Base-by-base conservation (phyloP, 2,888 invertebrate species). In the Acronicta leporina region DNA sequence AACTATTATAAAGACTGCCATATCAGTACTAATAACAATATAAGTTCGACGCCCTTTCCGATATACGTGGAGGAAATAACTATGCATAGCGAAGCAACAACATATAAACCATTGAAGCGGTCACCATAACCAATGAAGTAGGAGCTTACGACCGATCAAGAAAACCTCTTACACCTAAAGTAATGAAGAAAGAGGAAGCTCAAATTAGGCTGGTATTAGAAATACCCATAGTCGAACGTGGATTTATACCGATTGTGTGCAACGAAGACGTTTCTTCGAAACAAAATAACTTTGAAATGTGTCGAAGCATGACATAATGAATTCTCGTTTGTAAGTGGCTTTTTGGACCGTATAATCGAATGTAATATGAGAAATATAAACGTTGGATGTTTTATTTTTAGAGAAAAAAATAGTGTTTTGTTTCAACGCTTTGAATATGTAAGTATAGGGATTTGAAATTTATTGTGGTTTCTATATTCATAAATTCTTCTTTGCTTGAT, bases 101-200 rank as follows among this genome's bases (percentile, higher is more conserved):
- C 87, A 89, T 89, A 89, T 87, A 87, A 87, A 79, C 87, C 83
- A 89, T 87, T 67, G 77, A 74, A 68, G 70, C 85, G 86, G 81
- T 80, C 81, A 82, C 82, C 68, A 77, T 81, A 77, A 79, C 91
- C 87, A 89, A 71, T 65, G 42, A 61, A 77, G 61, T 67, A 67
- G 66, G 88, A 87, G 66, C 88, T 79, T 66, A 80, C 59, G 77
- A 73, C 69, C 63, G 70, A 77, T 73, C 75, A 71, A 77, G 80
- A 70, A 76, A 81, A 75, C 68, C 71, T 69, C 68, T 67, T 66
- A 73, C 48, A 63, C 61, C 63, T 64, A 65, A 62, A 67, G 54
- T 63, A 63, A 68, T 63, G 77, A 76, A 77, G 71, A 82, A 73
- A 73, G 60, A 77, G 80, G 85, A 79, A 85, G 86, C 75, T 80